These are phyloP conservation scores for Synanthedon vespiformis DNA, from an alignment of 2,888 invertebrate genomes.

Conservation along the genomic window DNA sequence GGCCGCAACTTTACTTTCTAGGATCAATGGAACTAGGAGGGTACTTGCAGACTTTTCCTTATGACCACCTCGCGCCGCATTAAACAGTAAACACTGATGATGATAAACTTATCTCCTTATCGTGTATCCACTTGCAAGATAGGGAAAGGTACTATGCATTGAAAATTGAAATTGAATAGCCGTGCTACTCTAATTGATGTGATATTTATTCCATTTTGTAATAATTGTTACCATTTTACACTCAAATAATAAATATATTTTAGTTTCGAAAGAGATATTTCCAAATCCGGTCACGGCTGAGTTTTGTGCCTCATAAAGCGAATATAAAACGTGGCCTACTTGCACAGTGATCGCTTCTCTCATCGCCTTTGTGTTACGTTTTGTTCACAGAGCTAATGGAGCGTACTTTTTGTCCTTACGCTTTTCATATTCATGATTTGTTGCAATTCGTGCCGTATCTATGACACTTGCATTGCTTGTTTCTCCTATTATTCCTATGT, in stretches of 20 bases:
- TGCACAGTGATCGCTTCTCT: conserved; percentile 10
- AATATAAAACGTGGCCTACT: conserved; percentile 15
- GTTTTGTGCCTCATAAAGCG: conserved; percentile 11
- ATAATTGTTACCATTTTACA: neutral
- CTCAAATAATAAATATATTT: neutral
- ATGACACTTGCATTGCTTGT: neutral
- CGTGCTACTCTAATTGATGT: neutral
- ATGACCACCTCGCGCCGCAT: neutral
- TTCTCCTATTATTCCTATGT: neutral
- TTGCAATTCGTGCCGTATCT: conserved; percentile 7
- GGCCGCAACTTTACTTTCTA: too few relatives aligned
- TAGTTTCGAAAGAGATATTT: neutral
- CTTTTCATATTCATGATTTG: conserved; percentile 10
- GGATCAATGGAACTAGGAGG: too few relatives aligned
- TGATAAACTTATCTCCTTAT: neutral
- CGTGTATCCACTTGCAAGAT: neutral
- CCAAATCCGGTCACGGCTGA: conserved; percentile 14
- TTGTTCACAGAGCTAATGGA: conserved; percentile 19
- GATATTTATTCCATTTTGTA: neutral
- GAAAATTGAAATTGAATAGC: neutral
- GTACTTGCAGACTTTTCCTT: too few relatives aligned
- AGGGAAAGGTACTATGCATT: neutral
- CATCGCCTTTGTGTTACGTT: conserved; percentile 8
- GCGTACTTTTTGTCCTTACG: conserved; percentile 11
- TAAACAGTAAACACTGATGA: neutral